Percentiles rank a stretch among this genome's conserved stretches.
These are phyloP conservation scores for Ranitomeya variabilis DNA, from an alignment of 2,113 vertebrate species.

Conservation along the genomic window DNA sequence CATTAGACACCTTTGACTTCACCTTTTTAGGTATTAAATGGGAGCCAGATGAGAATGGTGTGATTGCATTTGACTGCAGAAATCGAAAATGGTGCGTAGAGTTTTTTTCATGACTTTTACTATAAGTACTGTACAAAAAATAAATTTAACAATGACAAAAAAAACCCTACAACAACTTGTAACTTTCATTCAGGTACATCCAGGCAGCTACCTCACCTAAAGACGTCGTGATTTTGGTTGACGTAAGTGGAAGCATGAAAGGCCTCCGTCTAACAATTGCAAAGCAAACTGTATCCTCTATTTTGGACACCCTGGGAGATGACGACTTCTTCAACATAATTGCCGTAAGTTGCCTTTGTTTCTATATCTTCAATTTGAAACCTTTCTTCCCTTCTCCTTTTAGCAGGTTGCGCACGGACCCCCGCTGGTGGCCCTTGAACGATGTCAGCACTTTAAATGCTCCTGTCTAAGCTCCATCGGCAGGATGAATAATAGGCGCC, in stretches of 20 bases:
- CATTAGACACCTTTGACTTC: background rate
- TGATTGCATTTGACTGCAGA: slow-evolving; percentile 97
- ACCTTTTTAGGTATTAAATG: slow-evolving; percentile 88
- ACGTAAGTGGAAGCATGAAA: slow-evolving; percentile 98
- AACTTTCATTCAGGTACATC: slow-evolving; percentile 84
- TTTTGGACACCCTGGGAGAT: slow-evolving; percentile 96
- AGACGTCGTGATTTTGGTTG: slow-evolving; percentile 95
- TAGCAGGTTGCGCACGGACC: background rate
- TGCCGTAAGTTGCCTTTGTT: slow-evolving; percentile 79
- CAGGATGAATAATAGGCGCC: background rate
- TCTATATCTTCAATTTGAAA: slow-evolving; percentile 21
- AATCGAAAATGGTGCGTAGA: slow-evolving; percentile 92
- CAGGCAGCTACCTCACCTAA: slow-evolving; percentile 98
- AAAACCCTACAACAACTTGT: background rate
- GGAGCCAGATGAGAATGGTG: slow-evolving; percentile 96
- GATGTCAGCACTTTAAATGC: background rate
- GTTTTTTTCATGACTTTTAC: background rate
- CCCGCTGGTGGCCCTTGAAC: background rate
- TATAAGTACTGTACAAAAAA: background rate
- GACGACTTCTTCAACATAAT: slow-evolving; percentile 99
- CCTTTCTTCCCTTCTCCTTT: background rate
- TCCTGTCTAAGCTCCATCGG: slow-evolving; percentile 3
- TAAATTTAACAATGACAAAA: background rate
- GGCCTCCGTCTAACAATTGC: slow-evolving; percentile 95
- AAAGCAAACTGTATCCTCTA: slow-evolving; percentile 94